phyloP scores from a whole-genome alignment of 2,888 invertebrate genomes.

The Pseudococcus longispinus region DNA sequence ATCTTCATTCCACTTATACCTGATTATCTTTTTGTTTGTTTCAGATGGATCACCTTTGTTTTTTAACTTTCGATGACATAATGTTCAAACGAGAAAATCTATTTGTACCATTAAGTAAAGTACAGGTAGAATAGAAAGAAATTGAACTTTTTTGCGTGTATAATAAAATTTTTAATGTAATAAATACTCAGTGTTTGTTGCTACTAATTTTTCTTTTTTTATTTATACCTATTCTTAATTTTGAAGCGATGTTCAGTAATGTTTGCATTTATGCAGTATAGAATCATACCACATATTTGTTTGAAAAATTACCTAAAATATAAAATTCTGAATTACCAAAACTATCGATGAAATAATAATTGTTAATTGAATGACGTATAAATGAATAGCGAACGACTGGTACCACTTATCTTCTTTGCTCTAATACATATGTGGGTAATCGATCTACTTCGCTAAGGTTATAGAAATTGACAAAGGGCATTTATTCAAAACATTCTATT shows the following conservation, averaged over 20 bases:
- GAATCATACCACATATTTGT: not conserved
- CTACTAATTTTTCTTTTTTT: not conserved
- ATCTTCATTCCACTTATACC: not conserved
- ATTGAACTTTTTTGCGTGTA: not conserved
- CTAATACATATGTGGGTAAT: not conserved
- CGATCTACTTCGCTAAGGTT: not conserved
- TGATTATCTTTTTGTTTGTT: slow-evolving; percentile 7
- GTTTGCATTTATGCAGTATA: not conserved
- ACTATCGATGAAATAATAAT: not conserved
- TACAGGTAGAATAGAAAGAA: not conserved
- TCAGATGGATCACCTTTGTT: slow-evolving; percentile 11
- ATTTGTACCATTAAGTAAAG: not conserved
- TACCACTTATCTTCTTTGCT: not conserved
- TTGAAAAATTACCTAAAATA: not conserved
- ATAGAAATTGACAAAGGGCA: not conserved
- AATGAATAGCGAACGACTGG: not conserved
- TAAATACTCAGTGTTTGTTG: not conserved
- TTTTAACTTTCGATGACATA: slow-evolving; percentile 2
- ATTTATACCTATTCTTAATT: not conserved
- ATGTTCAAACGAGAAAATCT: not conserved
- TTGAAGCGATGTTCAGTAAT: not conserved
- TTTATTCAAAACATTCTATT: not conserved
- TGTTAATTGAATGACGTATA: not conserved
- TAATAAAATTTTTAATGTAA: not conserved
- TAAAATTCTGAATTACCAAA: not conserved